phyloP scores from a whole-genome alignment of 2,113 vertebrate genomes.

The Globicephala melas region DNA sequence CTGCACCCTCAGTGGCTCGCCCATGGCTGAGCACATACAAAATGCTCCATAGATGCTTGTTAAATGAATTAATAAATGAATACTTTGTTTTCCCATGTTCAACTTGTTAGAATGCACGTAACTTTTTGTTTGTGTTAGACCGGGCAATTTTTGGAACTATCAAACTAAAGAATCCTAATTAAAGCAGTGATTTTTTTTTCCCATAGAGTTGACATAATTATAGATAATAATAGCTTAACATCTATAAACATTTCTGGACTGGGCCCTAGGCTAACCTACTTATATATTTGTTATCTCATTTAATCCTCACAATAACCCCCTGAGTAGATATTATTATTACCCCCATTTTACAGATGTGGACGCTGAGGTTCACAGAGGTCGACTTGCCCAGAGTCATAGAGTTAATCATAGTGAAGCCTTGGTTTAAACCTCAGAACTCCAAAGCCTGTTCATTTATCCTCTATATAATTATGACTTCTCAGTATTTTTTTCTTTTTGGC shows the following conservation, averaged over 20 bases:
- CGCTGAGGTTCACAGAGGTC: background rate
- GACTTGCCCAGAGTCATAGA: background rate
- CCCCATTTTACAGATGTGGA: background rate
- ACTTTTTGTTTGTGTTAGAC: background rate
- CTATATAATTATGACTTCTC: background rate
- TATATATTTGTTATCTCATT: background rate
- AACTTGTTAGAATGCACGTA: background rate
- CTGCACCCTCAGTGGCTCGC: background rate
- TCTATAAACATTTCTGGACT: background rate
- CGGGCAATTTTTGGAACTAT: background rate
- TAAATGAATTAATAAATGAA: background rate
- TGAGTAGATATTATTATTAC: background rate
- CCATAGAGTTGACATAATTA: background rate
- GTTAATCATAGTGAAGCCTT: background rate
- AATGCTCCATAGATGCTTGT: background rate
- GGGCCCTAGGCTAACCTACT: background rate
- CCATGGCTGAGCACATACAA: background rate
- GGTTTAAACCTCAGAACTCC: background rate
- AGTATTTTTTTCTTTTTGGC: background rate
- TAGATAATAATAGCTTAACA: background rate
- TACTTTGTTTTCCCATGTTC: background rate
- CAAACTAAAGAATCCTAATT: background rate
- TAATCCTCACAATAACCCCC: background rate
- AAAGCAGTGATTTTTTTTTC: background rate
- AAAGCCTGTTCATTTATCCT: background rate